Evolutionary conservation across 1,140 invertebrate genomes (phyloP).

Genomic region (Nymphalis io): DNA sequence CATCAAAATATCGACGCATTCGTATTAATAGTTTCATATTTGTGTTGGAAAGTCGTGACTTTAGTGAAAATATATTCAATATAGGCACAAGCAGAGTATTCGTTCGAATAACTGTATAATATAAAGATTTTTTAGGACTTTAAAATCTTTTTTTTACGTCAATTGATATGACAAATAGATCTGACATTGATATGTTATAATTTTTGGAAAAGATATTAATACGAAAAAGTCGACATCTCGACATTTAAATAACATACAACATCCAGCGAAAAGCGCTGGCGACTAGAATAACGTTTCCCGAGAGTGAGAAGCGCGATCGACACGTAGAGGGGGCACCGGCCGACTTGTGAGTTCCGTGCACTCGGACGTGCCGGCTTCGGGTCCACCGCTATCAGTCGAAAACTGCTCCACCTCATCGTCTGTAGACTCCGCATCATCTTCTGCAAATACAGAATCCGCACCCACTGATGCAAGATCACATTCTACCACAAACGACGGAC

Average conservation of each 20-base stretch:
- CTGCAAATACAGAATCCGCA: slow-evolving; percentile 88
- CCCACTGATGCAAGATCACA: slow-evolving; percentile 86
- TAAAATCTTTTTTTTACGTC: too few species aligned
- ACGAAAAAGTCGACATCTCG: slow-evolving; percentile 67
- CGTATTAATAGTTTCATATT: slow-evolving; percentile 16
- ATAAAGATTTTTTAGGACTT: not conserved
- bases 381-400: slow-evolving; percentile 87
- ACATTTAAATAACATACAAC: slow-evolving; percentile 64
- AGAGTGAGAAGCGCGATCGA: slow-evolving; percentile 64
- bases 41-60: slow-evolving; percentile 7
- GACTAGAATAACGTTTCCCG: slow-evolving; percentile 77
- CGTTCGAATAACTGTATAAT: not conserved
- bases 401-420: slow-evolving; percentile 91
- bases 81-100: slow-evolving; percentile 1
- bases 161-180: slow-evolving; percentile 64
- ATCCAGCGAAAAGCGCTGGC: slow-evolving; percentile 44
- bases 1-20: slow-evolving; percentile 69
- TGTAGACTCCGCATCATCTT: slow-evolving; percentile 87
- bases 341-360: slow-evolving; percentile 65
- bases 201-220: slow-evolving; percentile 15
- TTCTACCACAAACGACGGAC: slow-evolving; percentile 84
- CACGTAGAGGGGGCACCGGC: slow-evolving; percentile 49
- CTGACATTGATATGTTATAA: slow-evolving; percentile 40
- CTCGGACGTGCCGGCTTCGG: slow-evolving; percentile 51
- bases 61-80: slow-evolving; percentile 14